Conservation (phyloP, 2,797 vertebrate species). For the Tadarida brasiliensis region DNA sequence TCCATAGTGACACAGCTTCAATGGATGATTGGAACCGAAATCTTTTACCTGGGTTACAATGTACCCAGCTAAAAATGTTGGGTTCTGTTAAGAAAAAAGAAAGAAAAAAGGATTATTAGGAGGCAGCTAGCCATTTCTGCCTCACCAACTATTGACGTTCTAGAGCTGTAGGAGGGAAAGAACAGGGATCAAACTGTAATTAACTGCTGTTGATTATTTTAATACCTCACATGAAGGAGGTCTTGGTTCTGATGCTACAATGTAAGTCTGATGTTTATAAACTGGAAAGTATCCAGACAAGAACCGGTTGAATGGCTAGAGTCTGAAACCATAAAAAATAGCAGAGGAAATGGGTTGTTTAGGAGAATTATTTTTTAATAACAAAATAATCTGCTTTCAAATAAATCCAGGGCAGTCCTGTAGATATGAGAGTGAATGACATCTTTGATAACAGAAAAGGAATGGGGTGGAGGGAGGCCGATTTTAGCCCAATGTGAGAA, state of each 20-base stretch:
- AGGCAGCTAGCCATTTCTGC: background rate
- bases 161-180: background rate
- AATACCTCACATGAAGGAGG: background rate
- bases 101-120: background rate
- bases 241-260: background rate
- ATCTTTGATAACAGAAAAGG: background rate
- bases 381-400: slow-evolving; percentile 52
- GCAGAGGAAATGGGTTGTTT: slow-evolving; percentile 15
- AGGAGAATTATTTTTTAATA: slow-evolving; percentile 5
- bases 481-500: slow-evolving; percentile 48
- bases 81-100: background rate
- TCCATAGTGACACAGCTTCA: background rate
- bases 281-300: background rate
- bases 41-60: background rate
- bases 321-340: slow-evolving; percentile 12
- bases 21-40: background rate
- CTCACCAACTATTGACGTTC: background rate
- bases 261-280: background rate
- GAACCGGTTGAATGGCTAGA: background rate
- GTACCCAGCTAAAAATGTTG: background rate
- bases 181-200: background rate
- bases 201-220: background rate
- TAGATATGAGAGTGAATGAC: background rate
- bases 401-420: background rate
- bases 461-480: background rate